Evolutionary conservation across 2,888 invertebrate genomes (phyloP), one percentile per base, ranked within the genome.

Genomic region (Liopterus haemorrhoidalis): DNA sequence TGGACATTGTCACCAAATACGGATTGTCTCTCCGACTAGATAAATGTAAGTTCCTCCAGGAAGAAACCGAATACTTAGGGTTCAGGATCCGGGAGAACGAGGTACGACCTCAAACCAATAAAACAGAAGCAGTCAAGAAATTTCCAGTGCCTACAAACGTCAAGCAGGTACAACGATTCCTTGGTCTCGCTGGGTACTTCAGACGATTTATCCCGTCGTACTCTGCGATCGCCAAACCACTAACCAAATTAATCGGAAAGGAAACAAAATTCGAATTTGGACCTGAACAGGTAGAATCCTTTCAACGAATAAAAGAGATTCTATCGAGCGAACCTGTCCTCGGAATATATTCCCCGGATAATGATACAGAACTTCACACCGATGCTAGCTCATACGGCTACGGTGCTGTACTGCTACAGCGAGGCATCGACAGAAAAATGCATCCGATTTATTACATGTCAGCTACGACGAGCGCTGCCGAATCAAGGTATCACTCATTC

Each of bases 151-250:
- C n/a, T n/a, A n/a, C n/a, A n/a, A n/a, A n/a, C n/a, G n/a, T n/a
- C n/a, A 33, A 33, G 4, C 33, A 33, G n/a, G 16, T 18, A 2
- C 18, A 14, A 33, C 12, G 33, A 16, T 33, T 33, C 6, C 8
- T 33, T 2, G 33, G 33, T 18, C 16, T 33, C 2, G 33, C 33
- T 5, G 18, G 33, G n/a, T 33, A 33, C 16, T 33, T 33, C 16
- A 15, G 33, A 18, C 12, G 18, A 15, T 33, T 33, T 11, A 18
- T 33, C 11, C 33, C 33, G 12, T 14, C 16, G 11, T 14, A 32
- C 16, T 6, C 32, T 5, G 16, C 15, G 5, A 32, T 32, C 4
- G 32, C 15, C 5, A 15, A n/a, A 14, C 32, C 32, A 5, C 14
- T 32, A 9, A 15, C 14, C 4, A 16, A 12, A 5, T 5, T 32